Percentiles rank a stretch among this genome's conserved stretches.
phyloP scores from a whole-genome alignment of 2,888 invertebrate species.

The Druceiella hillmani region DNA sequence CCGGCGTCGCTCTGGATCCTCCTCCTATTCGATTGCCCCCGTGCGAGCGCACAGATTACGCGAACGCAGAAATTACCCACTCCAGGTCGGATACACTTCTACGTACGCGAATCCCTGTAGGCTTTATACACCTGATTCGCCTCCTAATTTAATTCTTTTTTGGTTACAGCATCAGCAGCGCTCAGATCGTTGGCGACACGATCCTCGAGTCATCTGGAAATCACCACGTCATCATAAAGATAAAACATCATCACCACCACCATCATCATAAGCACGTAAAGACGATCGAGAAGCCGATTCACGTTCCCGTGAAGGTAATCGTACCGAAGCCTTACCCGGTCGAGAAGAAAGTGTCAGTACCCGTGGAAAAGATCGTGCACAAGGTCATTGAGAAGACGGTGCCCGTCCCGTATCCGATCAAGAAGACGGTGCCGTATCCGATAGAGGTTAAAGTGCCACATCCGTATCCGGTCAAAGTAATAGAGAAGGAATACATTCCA shows the following conservation, averaged over 20 bases:
- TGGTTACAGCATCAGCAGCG: no score
- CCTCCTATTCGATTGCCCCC: no score
- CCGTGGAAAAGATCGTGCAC: slow-evolving; percentile 36
- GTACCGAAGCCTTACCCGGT: slow-evolving; percentile 53
- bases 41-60: no score
- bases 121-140: no score
- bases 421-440: slow-evolving; percentile 44
- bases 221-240: slow-evolving; percentile 35
- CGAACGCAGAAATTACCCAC: no score
- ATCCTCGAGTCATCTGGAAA: no score
- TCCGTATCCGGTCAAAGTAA: slow-evolving; percentile 46
- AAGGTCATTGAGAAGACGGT: slow-evolving; percentile 32
- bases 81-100: no score
- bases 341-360: slow-evolving; percentile 40
- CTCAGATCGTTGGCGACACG: no score
- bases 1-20: no score
- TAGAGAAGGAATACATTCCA: slow-evolving; percentile 46
- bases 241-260: slow-evolving; percentile 60
- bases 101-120: no score
- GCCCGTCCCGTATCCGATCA: slow-evolving; percentile 43
- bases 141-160: no score
- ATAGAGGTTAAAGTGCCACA: slow-evolving; percentile 43
- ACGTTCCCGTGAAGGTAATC: slow-evolving; percentile 48
- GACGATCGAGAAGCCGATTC: slow-evolving; percentile 52
- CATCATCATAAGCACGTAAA: slow-evolving; percentile 61